These are phyloP conservation scores for Phrynocephalus forsythii DNA, from an alignment of 2,797 vertebrate species.

Conservation along the genomic window DNA sequence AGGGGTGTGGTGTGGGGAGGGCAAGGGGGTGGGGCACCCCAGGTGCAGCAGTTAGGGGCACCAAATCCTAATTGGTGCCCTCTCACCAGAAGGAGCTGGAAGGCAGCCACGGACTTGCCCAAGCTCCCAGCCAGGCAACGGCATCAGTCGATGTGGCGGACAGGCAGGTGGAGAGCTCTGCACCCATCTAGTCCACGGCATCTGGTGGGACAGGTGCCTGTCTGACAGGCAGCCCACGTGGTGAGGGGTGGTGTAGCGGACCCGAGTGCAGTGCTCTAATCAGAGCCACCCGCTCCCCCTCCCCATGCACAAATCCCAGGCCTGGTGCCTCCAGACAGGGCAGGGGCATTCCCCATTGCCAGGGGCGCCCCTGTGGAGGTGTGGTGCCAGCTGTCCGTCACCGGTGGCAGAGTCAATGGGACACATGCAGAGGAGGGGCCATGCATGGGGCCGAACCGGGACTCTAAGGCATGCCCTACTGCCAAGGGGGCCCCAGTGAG, in stretches of 20 bases:
- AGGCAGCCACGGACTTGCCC: too few relatives aligned
- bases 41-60: too few relatives aligned
- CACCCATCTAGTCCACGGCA: not conserved
- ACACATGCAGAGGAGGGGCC: constrained; percentile 85
- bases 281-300: not conserved
- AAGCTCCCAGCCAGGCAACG: too few relatives aligned
- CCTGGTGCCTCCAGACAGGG: too few relatives aligned
- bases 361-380: constrained; percentile 65
- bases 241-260: constrained; percentile 77
- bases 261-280: constrained; percentile 53
- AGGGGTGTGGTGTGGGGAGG: too few relatives aligned
- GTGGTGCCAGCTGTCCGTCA: constrained; percentile 64
- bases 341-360: not conserved
- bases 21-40: too few relatives aligned
- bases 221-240: constrained; percentile 3
- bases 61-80: too few relatives aligned
- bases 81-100: too few relatives aligned
- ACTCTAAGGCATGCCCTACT: constrained; percentile 62
- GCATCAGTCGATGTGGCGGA: rapidly evolving
- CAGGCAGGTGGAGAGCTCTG: not conserved
- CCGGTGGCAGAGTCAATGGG: constrained; percentile 85
- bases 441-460: constrained; percentile 80
- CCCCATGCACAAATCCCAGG: constrained; percentile 5
- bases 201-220: not conserved
- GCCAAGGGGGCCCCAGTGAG: too few relatives aligned